Percentiles rank a stretch among this genome's conserved stretches.
These are phyloP conservation scores for Caenorhabditis drosophilae DNA, from an alignment of 2,888 invertebrate species.

Conservation along the genomic window DNA sequence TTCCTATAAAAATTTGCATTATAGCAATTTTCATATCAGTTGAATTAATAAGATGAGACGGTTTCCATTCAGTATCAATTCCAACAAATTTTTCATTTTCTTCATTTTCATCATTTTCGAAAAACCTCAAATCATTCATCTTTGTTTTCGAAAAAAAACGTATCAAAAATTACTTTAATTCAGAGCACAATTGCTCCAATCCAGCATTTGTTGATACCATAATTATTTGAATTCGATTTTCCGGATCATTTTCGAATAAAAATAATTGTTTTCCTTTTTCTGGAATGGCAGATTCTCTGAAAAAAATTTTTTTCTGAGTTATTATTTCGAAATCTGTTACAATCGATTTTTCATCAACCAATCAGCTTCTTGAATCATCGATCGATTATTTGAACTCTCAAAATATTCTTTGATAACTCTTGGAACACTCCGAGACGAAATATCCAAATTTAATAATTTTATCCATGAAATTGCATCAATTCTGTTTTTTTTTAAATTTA, in stretches of 20 bases:
- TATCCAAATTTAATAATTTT: neutral
- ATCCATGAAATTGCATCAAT: constrained; percentile 23
- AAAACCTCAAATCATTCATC: neutral
- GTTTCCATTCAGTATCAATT: constrained; percentile 49
- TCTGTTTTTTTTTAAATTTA: constrained; percentile 10
- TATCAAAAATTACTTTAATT: constrained; percentile 2
- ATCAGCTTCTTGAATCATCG: constrained; percentile 9
- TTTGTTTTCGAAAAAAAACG: neutral
- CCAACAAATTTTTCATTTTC: constrained; percentile 14
- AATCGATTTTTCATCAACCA: constrained; percentile 6
- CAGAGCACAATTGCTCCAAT: constrained; percentile 5
- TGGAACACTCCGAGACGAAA: neutral
- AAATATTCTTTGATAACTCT: constrained; percentile 19
- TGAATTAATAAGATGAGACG: constrained; percentile 11
- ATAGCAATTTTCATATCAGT: constrained; percentile 34
- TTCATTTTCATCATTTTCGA: neutral
- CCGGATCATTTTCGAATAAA: constrained; percentile 3
- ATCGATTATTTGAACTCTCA: constrained; percentile 3
- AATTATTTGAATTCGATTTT: constrained; percentile 5
- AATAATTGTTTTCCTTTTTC: neutral
- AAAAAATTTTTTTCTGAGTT: constrained; percentile 1
- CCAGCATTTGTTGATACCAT: constrained; percentile 9
- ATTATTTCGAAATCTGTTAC: constrained; percentile 1
- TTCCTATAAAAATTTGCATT: constrained; percentile 31
- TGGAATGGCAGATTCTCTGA: constrained; percentile 3